These are phyloP conservation scores for Muntiacus reevesi DNA, from an alignment of 2,113 vertebrate genomes.

Conservation along the genomic window DNA sequence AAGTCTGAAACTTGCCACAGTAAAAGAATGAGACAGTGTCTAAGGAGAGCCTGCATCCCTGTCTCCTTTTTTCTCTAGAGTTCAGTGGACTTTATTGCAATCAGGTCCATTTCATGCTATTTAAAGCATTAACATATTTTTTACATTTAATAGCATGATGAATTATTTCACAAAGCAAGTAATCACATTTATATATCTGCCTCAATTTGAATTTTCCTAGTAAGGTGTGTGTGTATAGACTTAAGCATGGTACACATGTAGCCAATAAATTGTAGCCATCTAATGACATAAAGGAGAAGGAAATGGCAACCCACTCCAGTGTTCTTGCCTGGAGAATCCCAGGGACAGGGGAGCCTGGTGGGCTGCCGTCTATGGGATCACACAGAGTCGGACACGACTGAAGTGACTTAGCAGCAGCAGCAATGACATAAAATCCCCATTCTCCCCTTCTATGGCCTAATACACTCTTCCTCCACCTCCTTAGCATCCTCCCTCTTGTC, in stretches of 20 bases:
- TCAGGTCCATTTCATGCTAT: neutral
- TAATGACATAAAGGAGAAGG: neutral
- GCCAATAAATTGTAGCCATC: neutral
- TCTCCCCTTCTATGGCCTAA: neutral
- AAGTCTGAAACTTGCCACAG: neutral
- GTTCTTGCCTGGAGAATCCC: no score
- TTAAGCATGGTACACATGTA: neutral
- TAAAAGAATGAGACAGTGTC: neutral
- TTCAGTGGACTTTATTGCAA: neutral
- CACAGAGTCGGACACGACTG: no score
- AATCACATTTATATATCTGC: neutral
- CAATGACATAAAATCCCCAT: neutral
- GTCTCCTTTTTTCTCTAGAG: neutral
- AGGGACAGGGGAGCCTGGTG: no score
- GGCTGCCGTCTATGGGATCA: no score
- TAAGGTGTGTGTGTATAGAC: neutral
- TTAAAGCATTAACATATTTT: neutral
- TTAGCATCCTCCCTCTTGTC: neutral
- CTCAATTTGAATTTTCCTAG: neutral
- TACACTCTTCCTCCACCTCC: neutral
- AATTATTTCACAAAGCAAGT: neutral
- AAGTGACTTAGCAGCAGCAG: no score
- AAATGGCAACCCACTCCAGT: no score
- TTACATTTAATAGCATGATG: neutral
- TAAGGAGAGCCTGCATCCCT: neutral